Base-by-base conservation (phyloP, 1,140 invertebrate genomes). In the Chrysoperla carnea region DNA sequence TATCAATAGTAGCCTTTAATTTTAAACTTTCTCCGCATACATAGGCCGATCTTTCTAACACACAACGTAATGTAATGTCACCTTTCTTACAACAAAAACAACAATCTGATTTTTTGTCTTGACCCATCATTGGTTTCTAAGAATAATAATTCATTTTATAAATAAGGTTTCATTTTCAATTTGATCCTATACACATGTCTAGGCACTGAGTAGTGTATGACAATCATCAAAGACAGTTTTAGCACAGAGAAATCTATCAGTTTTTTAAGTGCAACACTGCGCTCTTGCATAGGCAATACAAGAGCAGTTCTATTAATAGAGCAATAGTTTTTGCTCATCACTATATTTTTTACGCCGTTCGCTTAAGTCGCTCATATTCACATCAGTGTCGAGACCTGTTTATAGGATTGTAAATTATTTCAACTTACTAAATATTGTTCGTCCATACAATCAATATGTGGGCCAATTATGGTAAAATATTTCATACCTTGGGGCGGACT, bases 381-480 rank as follows among this genome's bases (percentile, higher is more conserved):
- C 29, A 6, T n/a, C 31, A 6, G 4, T 23, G 17, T 5, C 17
- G 2, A 23, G 17, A 23, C 17, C 15, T 43, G 13, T 11, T 44
- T 31, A 29, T 29, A 23, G 11, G 13, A 6, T 31, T 36, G 29
- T 43, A 31, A 38, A 42, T 28, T 8, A 28, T n/a, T n/a, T n/a
- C 6, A 44, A 56, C 63, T 68, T 64, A 85, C 82, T 67, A 86
- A 63, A 59, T 83, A 85, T 58, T 84, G 76, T 53, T 86, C 81
- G 45, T 86, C 84, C 81, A 84, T 84, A 55, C 83, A 87, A 58
- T 88, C 84, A 51, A 84, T 84, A 52, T 84, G 79, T 9, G 84
- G 83, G 12, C 83, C 84, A 50, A 87, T 82, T 29, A 87, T 68
- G 1, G 83, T 84, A 56, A 88, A 87, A 57, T 88, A 87, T 56